Conservation (phyloP, 2,113 vertebrate genomes). For the Peromyscus leucopus region DNA sequence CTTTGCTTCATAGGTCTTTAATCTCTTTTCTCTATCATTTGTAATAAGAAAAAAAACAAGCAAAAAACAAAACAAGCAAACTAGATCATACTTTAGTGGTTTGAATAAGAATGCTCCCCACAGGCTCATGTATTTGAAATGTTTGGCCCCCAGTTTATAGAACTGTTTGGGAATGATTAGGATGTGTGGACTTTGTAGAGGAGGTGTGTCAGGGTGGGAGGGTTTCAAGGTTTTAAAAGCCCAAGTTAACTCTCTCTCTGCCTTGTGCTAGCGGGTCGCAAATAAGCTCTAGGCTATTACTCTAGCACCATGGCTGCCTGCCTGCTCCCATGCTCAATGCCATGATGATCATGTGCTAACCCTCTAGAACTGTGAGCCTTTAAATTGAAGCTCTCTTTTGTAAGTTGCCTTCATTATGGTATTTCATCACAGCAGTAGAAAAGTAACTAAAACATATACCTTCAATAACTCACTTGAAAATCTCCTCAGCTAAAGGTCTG, state of each 20-base stretch:
- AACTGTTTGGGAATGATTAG: background rate
- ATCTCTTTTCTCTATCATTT: background rate
- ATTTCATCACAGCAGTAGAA: background rate
- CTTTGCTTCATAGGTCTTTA: background rate
- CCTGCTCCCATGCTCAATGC: background rate
- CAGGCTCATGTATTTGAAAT: background rate
- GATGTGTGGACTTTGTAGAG: background rate
- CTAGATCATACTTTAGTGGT: background rate
- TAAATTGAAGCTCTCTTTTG: background rate
- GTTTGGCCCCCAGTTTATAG: background rate
- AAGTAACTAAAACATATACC: background rate
- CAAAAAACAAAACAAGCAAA: background rate
- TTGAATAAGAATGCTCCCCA: background rate
- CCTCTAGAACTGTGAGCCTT: background rate
- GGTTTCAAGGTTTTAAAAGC: background rate
- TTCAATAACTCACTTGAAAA: background rate
- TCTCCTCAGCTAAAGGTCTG: background rate
- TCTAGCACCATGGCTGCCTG: background rate
- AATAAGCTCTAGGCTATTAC: background rate
- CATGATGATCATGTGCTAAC: background rate
- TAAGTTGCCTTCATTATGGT: background rate
- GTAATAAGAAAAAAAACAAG: background rate
- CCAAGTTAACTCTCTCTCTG: background rate
- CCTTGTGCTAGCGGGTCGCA: no score
- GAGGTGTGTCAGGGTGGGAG: background rate